Evolutionary conservation across 2,113 vertebrate species (phyloP).

Genomic region (Sceloporus tristichus): DNA sequence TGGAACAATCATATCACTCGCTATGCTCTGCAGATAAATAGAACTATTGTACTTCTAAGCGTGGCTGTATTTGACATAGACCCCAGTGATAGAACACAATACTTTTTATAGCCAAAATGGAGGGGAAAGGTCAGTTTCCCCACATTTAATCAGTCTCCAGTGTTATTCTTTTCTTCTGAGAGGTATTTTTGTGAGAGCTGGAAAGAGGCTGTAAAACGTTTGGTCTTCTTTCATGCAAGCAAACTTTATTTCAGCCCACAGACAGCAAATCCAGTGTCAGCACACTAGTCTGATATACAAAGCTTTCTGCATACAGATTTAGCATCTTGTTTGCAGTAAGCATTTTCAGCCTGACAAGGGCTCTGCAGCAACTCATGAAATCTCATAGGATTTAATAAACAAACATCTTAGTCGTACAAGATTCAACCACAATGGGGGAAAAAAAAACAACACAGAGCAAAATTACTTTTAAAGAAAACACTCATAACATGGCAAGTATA

Average conservation of each 20-base stretch:
- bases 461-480: neutral
- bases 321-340: neutral
- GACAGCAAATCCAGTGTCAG: constrained; percentile 11
- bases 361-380: constrained; percentile 4
- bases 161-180: constrained; percentile 24
- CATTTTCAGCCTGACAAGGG: neutral
- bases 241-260: constrained; percentile 33
- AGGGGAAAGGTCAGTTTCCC: constrained; percentile 7
- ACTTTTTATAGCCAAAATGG: constrained; percentile 8
- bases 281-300: neutral
- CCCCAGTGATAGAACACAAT: neutral
- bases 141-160: constrained; percentile 14
- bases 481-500: constrained; percentile 14
- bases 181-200: neutral
- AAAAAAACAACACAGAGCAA: neutral
- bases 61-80: neutral
- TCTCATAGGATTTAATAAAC: neutral
- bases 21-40: constrained; percentile 8
- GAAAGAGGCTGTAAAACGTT: neutral
- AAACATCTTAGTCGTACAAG: neutral
- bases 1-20: neutral
- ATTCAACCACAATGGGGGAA: constrained; percentile 10
- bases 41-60: neutral
- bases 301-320: constrained; percentile 2
- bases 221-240: neutral